Percentiles rank a stretch among this genome's conserved stretches.
Conservation (phyloP, 2,797 vertebrate species). For the Orestias chungarensis region DNA sequence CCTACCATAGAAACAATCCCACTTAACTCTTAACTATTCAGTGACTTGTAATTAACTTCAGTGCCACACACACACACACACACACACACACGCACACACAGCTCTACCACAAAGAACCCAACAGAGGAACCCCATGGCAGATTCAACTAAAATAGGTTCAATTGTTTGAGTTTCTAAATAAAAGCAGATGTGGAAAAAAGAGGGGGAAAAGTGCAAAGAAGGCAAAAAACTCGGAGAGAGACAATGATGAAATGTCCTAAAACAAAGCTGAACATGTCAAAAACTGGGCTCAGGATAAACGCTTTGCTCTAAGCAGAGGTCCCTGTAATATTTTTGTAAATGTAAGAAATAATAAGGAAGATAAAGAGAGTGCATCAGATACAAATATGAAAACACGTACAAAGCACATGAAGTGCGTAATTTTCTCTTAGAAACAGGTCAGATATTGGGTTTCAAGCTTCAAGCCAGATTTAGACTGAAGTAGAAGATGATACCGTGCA, state of each 20-base stretch:
- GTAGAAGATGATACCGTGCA: conserved; percentile 57
- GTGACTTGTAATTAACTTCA: conserved; percentile 55
- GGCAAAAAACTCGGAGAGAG: conserved; percentile 1
- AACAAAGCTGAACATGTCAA: conserved; percentile 44
- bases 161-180: conserved; percentile 50
- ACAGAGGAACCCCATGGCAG: conserved; percentile 39
- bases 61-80: conserved; percentile 35
- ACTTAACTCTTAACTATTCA: conserved; percentile 49
- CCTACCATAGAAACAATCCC: conserved; percentile 29
- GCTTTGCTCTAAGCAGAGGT: conserved; percentile 19
- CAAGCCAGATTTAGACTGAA: conserved; percentile 67
- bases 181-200: conserved; percentile 47
- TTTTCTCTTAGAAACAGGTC: conserved; percentile 58
- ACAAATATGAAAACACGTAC: conserved; percentile 4
- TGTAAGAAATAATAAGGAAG: conserved; percentile 36
- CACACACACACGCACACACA: conserved; percentile 38
- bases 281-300: conserved; percentile 16
- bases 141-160: conserved; percentile 61
- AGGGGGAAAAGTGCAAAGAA: conserved; percentile 13
- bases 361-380: neutral
- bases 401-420: conserved; percentile 34
- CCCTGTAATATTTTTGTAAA: conserved; percentile 15
- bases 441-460: conserved; percentile 65
- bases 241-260: conserved; percentile 25
- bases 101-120: conserved; percentile 29